Evolutionary conservation across 2,888 invertebrate genomes (phyloP).

Genomic region (Lampropteryx suffumata): DNA sequence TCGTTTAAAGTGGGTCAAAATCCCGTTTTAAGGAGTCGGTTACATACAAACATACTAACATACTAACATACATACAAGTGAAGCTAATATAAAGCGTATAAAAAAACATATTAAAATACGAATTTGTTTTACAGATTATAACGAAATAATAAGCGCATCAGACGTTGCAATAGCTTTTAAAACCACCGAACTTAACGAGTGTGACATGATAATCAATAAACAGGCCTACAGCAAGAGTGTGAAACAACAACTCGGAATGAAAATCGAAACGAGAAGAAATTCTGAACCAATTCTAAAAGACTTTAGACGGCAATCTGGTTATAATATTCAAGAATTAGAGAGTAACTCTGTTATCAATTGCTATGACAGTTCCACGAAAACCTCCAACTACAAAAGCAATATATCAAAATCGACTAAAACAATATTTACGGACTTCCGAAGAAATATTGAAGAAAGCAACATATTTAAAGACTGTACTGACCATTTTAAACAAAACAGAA

Average conservation of each 20-base stretch:
- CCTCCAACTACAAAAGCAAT: constrained; percentile 42
- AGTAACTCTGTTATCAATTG: constrained; percentile 67
- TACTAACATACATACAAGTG: too few relatives aligned
- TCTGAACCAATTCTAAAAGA: constrained; percentile 47
- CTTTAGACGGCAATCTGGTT: constrained; percentile 46
- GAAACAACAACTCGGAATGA: constrained; percentile 46
- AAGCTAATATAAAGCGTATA: too few relatives aligned
- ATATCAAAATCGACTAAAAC: constrained; percentile 47
- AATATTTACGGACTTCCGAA: constrained; percentile 41
- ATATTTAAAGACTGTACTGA: constrained; percentile 49
- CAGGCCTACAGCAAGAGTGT: constrained; percentile 52
- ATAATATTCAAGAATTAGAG: constrained; percentile 63
- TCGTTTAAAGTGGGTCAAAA: too few relatives aligned
- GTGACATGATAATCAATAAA: constrained; percentile 55
- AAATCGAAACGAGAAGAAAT: constrained; percentile 56
- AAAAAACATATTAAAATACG: too few relatives aligned
- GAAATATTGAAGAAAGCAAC: constrained; percentile 41
- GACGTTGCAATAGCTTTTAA: constrained; percentile 59
- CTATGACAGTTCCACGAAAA: constrained; percentile 58
- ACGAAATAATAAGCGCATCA: constrained; percentile 52
- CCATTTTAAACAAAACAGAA: constrained; percentile 45
- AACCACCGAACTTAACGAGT: constrained; percentile 50
- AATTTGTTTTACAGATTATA: constrained; percentile 57
- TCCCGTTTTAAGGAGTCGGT: too few relatives aligned
- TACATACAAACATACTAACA: too few relatives aligned